Base-by-base conservation (phyloP, 2,113 vertebrate genomes). In the Trochalopteron elliotii region DNA sequence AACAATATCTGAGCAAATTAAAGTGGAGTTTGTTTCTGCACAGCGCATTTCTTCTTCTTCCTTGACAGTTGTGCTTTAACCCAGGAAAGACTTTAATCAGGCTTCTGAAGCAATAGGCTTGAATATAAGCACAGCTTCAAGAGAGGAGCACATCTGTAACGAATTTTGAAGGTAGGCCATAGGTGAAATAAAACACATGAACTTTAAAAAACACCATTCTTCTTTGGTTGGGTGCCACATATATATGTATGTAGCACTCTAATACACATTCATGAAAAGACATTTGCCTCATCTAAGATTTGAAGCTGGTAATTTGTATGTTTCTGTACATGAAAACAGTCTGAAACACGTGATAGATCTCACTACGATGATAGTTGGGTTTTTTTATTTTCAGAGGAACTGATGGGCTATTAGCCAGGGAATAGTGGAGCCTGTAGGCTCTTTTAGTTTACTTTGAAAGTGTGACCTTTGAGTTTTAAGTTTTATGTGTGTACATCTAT, bases 381-480 rank as follows among this genome's bases (percentile, higher is more conserved):
- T 39, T 56, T 59, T 20, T 30, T 50, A 76, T 70, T 78, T 87
- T 78, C 88, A 64, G 47, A 79, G 37, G 27, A 92, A 68, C 22
- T 49, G 44, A 47, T 65, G 40, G 61, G 55, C 39, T 87, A 61
- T 86, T 77, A 96, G 45, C 47, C 63, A 60, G 67, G 56, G 81
- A 83, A 91, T 57, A 77, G 61, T 53, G 45, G 70, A 95, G 45
- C n/a, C 59, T 87, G 64, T 50, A 89, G 52, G 81, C 88, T 96
- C 61, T 94, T 91, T 77, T 27, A 80, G 77, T 95, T 97, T 97
- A 84, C 89, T 93, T 97, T 95, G 87, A 80, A 95, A 87, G n/a
- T 93, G 52, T 97, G 96, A 98, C 96, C 90, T 97, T 75, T 63
- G 95, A 79, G 15, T 27, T 95, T 96, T 94, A 77, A 83, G 77